These are phyloP conservation scores for Mesocricetus auratus DNA, from an alignment of 2,113 vertebrate genomes.

Conservation along the genomic window DNA sequence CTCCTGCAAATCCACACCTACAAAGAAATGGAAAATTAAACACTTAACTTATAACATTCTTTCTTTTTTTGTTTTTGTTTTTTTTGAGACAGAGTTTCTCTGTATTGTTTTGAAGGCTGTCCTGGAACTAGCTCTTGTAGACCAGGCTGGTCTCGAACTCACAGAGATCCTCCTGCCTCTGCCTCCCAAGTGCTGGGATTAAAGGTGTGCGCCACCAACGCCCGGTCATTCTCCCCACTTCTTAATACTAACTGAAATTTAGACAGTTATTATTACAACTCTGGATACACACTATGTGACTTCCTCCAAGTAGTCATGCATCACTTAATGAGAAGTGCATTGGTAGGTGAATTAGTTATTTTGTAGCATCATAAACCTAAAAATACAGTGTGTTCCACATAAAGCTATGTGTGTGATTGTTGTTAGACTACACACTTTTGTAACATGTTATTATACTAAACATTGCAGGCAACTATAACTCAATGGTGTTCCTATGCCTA, in stretches of 20 bases:
- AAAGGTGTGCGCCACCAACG: too few relatives aligned
- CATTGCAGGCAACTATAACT: background rate
- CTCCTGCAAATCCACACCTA: conserved; percentile 99
- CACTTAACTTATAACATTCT: conserved; percentile 28
- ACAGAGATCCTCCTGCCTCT: too few relatives aligned
- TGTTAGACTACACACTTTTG: background rate
- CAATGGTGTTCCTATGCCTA: background rate
- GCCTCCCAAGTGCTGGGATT: too few relatives aligned
- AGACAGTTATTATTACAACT: background rate
- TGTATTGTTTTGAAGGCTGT: too few relatives aligned
- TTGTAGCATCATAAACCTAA: background rate
- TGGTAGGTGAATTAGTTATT: background rate
- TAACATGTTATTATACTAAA: background rate
- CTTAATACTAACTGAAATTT: conserved; percentile 55
- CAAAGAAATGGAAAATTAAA: conserved; percentile 65
- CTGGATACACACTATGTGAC: background rate
- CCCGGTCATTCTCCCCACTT: background rate
- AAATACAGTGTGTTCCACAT: background rate
- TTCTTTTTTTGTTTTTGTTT: too few relatives aligned
- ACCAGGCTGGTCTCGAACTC: too few relatives aligned
- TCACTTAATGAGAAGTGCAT: background rate
- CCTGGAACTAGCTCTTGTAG: too few relatives aligned
- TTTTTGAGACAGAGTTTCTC: too few relatives aligned
- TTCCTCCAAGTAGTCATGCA: background rate
- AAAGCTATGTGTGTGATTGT: background rate